Evolutionary conservation across 2,888 invertebrate species (phyloP), one percentile per base, ranked within the genome.

Genomic region (Spilarctia lutea): DNA sequence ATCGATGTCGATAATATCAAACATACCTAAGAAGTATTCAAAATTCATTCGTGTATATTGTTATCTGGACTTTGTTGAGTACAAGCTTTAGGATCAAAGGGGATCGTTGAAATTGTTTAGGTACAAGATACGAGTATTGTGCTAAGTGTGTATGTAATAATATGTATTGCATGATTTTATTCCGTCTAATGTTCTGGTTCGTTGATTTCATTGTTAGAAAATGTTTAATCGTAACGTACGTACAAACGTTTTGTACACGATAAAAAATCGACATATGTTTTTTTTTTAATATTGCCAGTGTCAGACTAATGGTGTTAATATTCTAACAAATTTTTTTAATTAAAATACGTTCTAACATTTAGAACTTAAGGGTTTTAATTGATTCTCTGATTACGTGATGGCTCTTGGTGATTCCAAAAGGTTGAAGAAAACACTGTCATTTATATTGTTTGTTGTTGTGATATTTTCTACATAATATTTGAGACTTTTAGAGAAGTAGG

Each of bases 51-150:
- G 45, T 30, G 30, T 30, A 45, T 68, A 45, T 45, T 45, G 30
- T 27, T 67, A 3, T 45, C n/a, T 42, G 67, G 27, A n/a, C 66
- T 66, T 66, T 42, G 42, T 42, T 42, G 24, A 42, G 39, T 66
- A 66, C 16, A 27, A 67, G 27, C 27, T 67, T 27, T 10, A n/a
- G 42, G 67, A 67, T 67, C 66, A 67, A 67, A 67, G 13, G 42
- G 27, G 42, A 42, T 30, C 60, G n/a, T 67, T 18, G 27, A 42
- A 27, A 42, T 27, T 18, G n/a, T 18, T 27, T 67, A 39, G 39
- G 39, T 39, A 39, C 13, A 63, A 18, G 63, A 30, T 63, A n/a
- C n/a, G n/a, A n/a, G n/a, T n/a, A 63, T 63, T 63, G 27, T 13
- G 60, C 7, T 18, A 30, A 39, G n/a, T 35, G 33, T 33, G 33